Percentiles rank a stretch among this genome's conserved stretches.
Conservation (phyloP, 2,797 vertebrate genomes). For the Alcedo atthis region DNA sequence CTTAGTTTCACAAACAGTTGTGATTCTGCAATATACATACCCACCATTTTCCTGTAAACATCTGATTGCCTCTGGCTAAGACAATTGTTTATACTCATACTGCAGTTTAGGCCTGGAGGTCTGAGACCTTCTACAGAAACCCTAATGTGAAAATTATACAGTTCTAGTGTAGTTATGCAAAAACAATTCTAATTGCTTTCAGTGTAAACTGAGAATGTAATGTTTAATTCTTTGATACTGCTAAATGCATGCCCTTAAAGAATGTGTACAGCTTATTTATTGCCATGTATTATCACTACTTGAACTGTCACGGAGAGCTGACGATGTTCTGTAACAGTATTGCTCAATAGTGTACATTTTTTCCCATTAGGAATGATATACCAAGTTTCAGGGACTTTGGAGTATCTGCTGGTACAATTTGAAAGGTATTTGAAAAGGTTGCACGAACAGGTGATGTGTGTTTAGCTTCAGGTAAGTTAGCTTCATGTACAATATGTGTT, state of each 20-base stretch:
- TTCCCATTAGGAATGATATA: background rate
- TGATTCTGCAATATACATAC: too few relatives aligned
- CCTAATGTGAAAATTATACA: background rate
- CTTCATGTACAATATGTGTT: background rate
- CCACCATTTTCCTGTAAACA: too few relatives aligned
- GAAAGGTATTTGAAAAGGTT: background rate
- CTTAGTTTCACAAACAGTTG: too few relatives aligned
- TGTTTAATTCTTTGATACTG: background rate
- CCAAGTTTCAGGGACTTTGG: background rate
- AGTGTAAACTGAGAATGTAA: background rate
- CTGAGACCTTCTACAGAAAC: background rate
- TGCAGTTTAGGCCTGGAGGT: background rate
- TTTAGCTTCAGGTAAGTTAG: background rate
- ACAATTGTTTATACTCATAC: background rate
- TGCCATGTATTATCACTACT: background rate
- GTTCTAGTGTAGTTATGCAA: background rate
- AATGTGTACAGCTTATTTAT: background rate
- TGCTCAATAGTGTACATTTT: background rate
- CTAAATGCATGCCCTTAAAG: background rate
- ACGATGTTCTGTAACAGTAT: background rate
- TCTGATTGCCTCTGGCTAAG: background rate
- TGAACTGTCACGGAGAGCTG: background rate
- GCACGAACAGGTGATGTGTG: background rate
- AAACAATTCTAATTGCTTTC: background rate
- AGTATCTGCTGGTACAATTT: background rate